A percentile compares a stretch with the other conserved stretches of the same genome.
Conservation (phyloP, 2,888 invertebrate species). For the Apamea monoglypha region DNA sequence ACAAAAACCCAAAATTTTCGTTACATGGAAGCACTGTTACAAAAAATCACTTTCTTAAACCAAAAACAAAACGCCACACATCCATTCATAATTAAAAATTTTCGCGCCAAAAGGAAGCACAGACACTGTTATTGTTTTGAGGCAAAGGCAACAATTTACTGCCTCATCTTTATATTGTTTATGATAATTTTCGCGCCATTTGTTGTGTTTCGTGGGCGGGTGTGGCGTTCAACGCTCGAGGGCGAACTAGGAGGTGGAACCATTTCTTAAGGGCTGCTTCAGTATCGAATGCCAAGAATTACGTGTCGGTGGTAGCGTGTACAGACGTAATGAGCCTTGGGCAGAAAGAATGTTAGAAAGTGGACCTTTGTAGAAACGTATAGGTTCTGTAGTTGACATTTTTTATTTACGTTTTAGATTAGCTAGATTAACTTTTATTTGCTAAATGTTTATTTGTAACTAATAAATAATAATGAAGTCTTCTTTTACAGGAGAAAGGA, state of each 20-base stretch:
- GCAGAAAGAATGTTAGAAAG: slow-evolving; percentile 70
- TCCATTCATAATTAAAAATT: slow-evolving; percentile 28
- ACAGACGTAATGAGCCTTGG: slow-evolving; percentile 74
- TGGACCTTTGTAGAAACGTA: slow-evolving; percentile 59
- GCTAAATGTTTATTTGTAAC: not conserved
- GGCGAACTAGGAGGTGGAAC: slow-evolving; percentile 81
- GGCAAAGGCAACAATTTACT: slow-evolving; percentile 55
- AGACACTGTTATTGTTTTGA: slow-evolving; percentile 55
- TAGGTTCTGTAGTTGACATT: slow-evolving; percentile 53
- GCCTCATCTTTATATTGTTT: slow-evolving; percentile 57
- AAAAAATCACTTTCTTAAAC: slow-evolving; percentile 25
- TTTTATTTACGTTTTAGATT: slow-evolving; percentile 40
- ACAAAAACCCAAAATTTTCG: not conserved
- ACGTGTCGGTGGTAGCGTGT: slow-evolving; percentile 75
- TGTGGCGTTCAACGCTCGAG: slow-evolving; percentile 78
- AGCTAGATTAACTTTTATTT: not conserved
- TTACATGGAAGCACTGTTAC: slow-evolving; percentile 50
- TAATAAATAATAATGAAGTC: not conserved
- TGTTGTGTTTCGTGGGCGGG: slow-evolving; percentile 74
- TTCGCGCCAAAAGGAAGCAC: slow-evolving; percentile 52
- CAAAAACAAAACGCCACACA: slow-evolving; percentile 1
- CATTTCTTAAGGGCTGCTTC: slow-evolving; percentile 81
- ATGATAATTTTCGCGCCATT: slow-evolving; percentile 79
- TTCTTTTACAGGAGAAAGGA: not conserved
- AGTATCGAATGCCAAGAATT: slow-evolving; percentile 82